Conservation (phyloP, 1,140 invertebrate genomes). For the Drosophila ogumai region DNA sequence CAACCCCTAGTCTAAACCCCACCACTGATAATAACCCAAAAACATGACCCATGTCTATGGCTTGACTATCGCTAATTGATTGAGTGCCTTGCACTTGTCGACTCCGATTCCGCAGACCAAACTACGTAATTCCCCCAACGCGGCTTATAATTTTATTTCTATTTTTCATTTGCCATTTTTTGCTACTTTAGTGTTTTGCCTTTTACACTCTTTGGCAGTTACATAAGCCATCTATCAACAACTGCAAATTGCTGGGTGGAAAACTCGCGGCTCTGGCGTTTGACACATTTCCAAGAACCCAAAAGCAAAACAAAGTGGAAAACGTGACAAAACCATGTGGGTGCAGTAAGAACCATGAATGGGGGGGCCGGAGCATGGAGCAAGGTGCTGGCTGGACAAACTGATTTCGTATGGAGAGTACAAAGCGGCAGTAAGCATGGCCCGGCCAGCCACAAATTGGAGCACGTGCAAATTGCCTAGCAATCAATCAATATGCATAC, state of each 20-base stretch:
- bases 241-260: constrained; percentile 39
- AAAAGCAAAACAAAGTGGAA: constrained; percentile 27
- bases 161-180: too few species aligned
- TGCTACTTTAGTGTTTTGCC: constrained; percentile 22
- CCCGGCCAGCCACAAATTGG: constrained; percentile 51
- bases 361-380: not conserved
- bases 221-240: constrained; percentile 59
- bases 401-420: constrained; percentile 55
- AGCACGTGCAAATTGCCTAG: constrained; percentile 64
- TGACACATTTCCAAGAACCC: constrained; percentile 46
- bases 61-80: constrained; percentile 57
- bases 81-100: constrained; percentile 62
- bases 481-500: constrained; percentile 73
- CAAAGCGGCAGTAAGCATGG: constrained; percentile 39
- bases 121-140: constrained; percentile 38
- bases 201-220: constrained; percentile 46
- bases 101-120: constrained; percentile 19
- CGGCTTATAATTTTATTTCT: constrained; percentile 16
- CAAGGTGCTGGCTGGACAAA: constrained; percentile 1
- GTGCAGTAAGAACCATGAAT: constrained; percentile 44
- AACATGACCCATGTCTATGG: constrained; percentile 18
- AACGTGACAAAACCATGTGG: constrained; percentile 55
- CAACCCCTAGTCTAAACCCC: not conserved
- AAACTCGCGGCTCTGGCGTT: constrained; percentile 34
- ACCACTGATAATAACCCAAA: constrained; percentile 30